Conservation (phyloP, 2,113 vertebrate genomes). For the Pedionomus torquatus region DNA sequence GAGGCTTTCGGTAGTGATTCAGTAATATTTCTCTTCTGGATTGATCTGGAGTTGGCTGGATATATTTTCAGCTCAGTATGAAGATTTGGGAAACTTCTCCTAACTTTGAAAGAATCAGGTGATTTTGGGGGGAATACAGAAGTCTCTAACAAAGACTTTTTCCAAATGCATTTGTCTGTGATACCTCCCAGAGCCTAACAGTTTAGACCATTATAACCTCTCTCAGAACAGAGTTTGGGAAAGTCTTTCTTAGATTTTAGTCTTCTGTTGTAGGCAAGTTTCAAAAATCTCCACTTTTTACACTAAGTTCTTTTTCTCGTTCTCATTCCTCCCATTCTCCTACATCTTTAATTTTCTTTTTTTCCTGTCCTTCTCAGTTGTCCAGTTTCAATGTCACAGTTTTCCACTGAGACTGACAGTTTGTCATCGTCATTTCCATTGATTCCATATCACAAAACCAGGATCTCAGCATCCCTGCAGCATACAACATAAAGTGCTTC, state of each 20-base stretch:
- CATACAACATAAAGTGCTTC: not conserved
- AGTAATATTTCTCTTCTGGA: not conserved
- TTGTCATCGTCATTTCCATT: not conserved
- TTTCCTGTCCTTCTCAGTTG: not conserved
- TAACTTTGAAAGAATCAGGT: not conserved
- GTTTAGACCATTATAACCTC: not conserved
- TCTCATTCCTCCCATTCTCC: not conserved
- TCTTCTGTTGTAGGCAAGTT: not conserved
- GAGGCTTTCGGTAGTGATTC: not conserved
- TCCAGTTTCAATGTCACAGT: not conserved
- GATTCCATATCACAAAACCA: not conserved
- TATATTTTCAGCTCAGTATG: not conserved
- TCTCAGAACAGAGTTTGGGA: not conserved
- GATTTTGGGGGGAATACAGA: not conserved
- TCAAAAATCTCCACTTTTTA: not conserved
- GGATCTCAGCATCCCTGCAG: not conserved
- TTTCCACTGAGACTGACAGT: not conserved
- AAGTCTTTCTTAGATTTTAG: not conserved
- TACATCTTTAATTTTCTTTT: not conserved
- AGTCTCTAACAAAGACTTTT: not conserved
- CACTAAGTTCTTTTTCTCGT: not conserved
- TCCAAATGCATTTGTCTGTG: not conserved
- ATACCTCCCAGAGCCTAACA: not conserved
- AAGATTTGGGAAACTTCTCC: rapidly evolving
- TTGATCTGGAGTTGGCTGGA: not conserved